A percentile compares a stretch with the other conserved stretches of the same genome.
phyloP scores from a whole-genome alignment of 2,888 invertebrate species.

The Sinhomidia bicolor region DNA sequence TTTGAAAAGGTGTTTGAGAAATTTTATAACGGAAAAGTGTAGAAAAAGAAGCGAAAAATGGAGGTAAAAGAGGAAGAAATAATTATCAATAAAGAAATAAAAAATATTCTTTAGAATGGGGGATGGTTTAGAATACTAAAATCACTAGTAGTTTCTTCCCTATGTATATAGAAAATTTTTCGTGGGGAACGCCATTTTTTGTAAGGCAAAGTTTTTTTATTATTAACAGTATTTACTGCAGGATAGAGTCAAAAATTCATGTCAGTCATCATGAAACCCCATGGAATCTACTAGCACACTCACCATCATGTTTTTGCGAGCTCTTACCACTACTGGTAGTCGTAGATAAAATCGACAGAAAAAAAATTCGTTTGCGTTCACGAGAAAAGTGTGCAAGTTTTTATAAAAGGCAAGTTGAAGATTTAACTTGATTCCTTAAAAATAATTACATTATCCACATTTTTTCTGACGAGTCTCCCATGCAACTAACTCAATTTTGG shows the following conservation, averaged over 20 bases:
- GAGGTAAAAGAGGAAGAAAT: background rate
- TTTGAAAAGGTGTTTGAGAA: background rate
- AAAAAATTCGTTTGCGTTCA: background rate
- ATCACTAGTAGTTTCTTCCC: background rate
- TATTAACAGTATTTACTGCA: background rate
- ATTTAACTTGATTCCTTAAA: slow-evolving; percentile 27
- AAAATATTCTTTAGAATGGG: background rate
- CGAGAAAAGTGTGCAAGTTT: background rate
- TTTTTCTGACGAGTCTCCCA: slow-evolving; percentile 33
- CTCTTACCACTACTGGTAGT: background rate
- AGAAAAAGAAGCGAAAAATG: background rate
- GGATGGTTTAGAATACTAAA: no score
- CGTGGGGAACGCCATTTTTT: background rate
- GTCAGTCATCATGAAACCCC: background rate
- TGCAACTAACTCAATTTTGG: slow-evolving; percentile 17
- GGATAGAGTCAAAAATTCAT: background rate
- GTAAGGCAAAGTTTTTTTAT: background rate
- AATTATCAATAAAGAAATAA: background rate
- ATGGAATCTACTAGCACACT: background rate
- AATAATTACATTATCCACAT: slow-evolving; percentile 44
- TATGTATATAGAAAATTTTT: background rate
- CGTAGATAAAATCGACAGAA: slow-evolving; percentile 16
- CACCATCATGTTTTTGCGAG: background rate
- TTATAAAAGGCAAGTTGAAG: slow-evolving; percentile 22
- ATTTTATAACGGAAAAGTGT: no score